These are phyloP conservation scores for Desoria tigrina DNA, from an alignment of 2,888 invertebrate genomes.

Conservation along the genomic window DNA sequence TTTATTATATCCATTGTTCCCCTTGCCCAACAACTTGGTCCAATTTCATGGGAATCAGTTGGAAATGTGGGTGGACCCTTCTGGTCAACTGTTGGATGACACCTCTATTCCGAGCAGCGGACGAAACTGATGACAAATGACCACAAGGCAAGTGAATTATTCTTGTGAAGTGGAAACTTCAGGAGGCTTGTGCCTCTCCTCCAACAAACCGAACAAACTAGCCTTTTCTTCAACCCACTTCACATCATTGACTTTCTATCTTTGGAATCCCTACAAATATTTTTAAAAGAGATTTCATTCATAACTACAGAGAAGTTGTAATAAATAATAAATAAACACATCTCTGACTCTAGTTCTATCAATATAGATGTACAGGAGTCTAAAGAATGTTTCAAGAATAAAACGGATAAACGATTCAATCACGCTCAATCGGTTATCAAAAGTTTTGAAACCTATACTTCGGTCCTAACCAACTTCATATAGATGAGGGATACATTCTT, in stretches of 20 bases:
- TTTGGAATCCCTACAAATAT: background rate
- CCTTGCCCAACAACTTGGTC: constrained; percentile 2
- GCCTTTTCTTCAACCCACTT: constrained; percentile 5
- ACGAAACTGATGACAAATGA: constrained; percentile 44
- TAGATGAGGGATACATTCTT: no score
- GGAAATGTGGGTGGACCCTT: constrained; percentile 8
- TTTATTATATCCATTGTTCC: no score
- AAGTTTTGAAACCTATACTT: no score
- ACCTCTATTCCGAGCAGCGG: constrained; percentile 28
- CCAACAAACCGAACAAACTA: constrained; percentile 7
- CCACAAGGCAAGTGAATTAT: constrained; percentile 34
- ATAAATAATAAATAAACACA: no score
- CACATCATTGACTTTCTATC: constrained; percentile 4
- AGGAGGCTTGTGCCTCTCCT: constrained; percentile 28
- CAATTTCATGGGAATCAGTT: constrained; percentile 13
- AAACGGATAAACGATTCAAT: no score
- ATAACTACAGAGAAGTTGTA: no score
- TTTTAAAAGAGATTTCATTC: no score
- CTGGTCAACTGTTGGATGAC: constrained; percentile 24
- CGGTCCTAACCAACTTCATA: no score
- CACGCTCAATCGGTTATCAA: no score
- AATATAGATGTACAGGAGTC: no score
- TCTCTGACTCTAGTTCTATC: no score
- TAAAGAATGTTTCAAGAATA: no score
- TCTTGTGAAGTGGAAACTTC: constrained; percentile 36